A percentile compares a stretch with the other conserved stretches of the same genome.
phyloP scores from a whole-genome alignment of 2,797 vertebrate species.

The Anableps anableps region DNA sequence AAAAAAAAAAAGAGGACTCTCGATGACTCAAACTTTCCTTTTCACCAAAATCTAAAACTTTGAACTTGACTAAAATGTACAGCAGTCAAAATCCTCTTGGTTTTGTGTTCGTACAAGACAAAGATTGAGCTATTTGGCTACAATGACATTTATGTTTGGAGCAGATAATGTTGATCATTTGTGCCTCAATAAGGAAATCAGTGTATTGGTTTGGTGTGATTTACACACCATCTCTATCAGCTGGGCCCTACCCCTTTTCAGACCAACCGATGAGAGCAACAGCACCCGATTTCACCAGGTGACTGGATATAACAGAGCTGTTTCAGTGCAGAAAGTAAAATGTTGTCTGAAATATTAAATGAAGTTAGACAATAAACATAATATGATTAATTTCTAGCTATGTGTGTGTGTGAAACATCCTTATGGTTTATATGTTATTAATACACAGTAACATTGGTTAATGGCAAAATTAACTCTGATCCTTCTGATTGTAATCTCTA shows the following conservation, averaged over 20 bases:
- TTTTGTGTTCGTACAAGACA: background rate
- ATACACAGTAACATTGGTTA: background rate
- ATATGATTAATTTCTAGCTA: background rate
- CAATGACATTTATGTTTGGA: background rate
- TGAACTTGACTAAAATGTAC: background rate
- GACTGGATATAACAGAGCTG: no score
- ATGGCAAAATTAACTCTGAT: no score
- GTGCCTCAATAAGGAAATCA: no score
- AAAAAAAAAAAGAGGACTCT: no score
- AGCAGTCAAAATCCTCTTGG: background rate
- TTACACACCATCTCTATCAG: no score
- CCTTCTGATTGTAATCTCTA: no score
- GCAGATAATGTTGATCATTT: background rate
- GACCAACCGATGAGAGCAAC: no score
- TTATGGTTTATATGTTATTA: background rate
- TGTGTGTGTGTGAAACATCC: background rate
- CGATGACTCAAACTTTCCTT: background rate
- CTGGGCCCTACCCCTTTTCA: no score
- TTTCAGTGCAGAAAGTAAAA: no score
- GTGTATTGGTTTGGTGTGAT: no score
- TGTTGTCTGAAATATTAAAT: no score
- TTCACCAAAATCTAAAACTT: background rate
- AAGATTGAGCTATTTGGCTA: background rate
- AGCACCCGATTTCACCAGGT: no score
- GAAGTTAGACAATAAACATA: background rate